These are phyloP conservation scores for Formica selysi DNA, from an alignment of 1,140 invertebrate genomes.

Conservation along the genomic window DNA sequence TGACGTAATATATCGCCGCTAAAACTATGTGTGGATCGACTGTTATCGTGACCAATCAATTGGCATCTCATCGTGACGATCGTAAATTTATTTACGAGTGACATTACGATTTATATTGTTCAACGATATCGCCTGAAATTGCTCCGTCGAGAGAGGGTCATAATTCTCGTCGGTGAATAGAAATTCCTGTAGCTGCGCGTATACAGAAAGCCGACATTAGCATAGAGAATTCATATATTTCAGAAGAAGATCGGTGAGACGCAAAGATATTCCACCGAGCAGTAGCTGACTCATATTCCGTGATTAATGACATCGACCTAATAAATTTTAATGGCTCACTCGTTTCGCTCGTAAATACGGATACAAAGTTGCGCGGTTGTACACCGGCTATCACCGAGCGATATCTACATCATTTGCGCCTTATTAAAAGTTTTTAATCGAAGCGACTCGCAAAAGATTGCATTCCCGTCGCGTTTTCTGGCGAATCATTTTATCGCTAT, in stretches of 20 bases:
- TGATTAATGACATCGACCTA: slow-evolving; percentile 66
- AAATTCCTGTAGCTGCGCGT: slow-evolving; percentile 49
- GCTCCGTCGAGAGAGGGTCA: slow-evolving; percentile 11
- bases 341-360: slow-evolving; percentile 49
- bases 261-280: slow-evolving; percentile 54
- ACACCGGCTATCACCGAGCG: slow-evolving; percentile 4
- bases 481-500: slow-evolving; percentile 32
- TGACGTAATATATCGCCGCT: background rate
- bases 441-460: slow-evolving; percentile 25
- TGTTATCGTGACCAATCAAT: slow-evolving; percentile 13
- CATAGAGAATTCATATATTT: slow-evolving; percentile 71
- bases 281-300: background rate
- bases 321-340: slow-evolving; percentile 66
- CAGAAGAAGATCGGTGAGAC: slow-evolving; percentile 50
- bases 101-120: slow-evolving; percentile 50
- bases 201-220: slow-evolving; percentile 47
- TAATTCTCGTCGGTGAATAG: slow-evolving; percentile 61
- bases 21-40: slow-evolving; percentile 2
- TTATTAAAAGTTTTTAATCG: slow-evolving; percentile 48
- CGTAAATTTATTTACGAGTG: slow-evolving; percentile 58
- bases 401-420: slow-evolving; percentile 48
- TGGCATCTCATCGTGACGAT: slow-evolving; percentile 13
- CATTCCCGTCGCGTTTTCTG: slow-evolving; percentile 6
- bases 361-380: slow-evolving; percentile 39
- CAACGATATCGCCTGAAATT: slow-evolving; percentile 37